Evolutionary conservation across 2,888 invertebrate genomes (phyloP), one percentile per base, ranked within the genome.

Genomic region (Trichopria drosophilae): DNA sequence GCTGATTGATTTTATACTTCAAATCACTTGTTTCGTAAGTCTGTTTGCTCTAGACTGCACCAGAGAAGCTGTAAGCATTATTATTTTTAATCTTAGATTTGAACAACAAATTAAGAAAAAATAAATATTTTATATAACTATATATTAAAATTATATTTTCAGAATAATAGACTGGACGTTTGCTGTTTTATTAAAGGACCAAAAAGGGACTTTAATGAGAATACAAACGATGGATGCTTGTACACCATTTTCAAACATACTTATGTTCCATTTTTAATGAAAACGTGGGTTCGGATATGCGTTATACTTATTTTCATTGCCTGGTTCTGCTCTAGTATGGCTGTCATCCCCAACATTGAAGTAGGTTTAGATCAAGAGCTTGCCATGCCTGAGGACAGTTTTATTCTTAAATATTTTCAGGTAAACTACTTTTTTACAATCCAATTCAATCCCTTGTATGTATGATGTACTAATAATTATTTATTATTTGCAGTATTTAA

Each of bases 311-410:
- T 90, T 2, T 98, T 98, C 82, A 89, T 90, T 67, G 92, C 88
- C 1, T 95, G 93, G 91, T 81, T 95, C 12, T 93, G 94, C 69
- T 82, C 87, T 0, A 93, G 93, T 13, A 82, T 95, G 24, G 87
- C 93, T 0, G 87, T 95, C 10, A 83, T 93, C 3, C 91, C 93
- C 1, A 86, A 89, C 68, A 87, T 99, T 57, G 90, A 92, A 55
- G 86, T 99, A 54, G 99, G 99, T 1, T 78, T 99, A 12, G 95
- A 99, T 75, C 96, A 98, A 75, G 93, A 95, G 68, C 81, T 99
- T 1, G 92, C 97, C 1, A 96, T 99, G 93, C 96, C 98, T 0
- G 88, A 93, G 69, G 96, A 98, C 76, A 98, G 97, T 61, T 98
- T 92, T 78, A 93, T 99, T 45, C 78, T 93, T 53, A 87, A 91